Evolutionary conservation across 2,888 invertebrate species (phyloP).

Genomic region (Erpobdella octoculata): DNA sequence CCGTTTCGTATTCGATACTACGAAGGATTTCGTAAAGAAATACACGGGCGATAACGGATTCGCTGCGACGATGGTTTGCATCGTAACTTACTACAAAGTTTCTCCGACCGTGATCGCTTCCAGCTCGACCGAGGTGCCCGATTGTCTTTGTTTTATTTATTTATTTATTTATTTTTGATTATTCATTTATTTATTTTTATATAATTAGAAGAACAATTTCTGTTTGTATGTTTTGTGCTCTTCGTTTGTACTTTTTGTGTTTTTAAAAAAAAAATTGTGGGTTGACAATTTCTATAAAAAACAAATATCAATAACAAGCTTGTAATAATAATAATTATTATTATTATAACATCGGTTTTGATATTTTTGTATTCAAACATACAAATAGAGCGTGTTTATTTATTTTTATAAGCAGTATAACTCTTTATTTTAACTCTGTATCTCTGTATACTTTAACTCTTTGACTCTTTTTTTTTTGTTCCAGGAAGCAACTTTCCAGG

Average conservation of each 20-base stretch:
- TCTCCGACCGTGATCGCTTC: not conserved
- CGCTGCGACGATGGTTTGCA: conserved; percentile 16
- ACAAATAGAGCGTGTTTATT: no score
- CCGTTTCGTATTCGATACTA: conserved; percentile 2
- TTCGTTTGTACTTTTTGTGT: not conserved
- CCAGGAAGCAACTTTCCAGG: conserved; percentile 25
- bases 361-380: no score
- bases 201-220: no score
- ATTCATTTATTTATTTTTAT: not conserved
- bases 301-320: no score
- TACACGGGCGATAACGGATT: conserved; percentile 20
- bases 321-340: no score
- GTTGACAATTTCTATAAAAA: no score
- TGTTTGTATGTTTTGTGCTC: not conserved
- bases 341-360: no score
- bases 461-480: not conserved
- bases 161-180: not conserved
- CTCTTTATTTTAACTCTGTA: no score
- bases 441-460: no score
- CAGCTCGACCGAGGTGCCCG: not conserved
- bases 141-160: not conserved
- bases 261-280: not conserved
- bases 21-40: not conserved
- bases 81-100: conserved; percentile 25
- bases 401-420: no score